Evolutionary conservation across 1,140 invertebrate species (phyloP).

Genomic region (Papilio dardanus): DNA sequence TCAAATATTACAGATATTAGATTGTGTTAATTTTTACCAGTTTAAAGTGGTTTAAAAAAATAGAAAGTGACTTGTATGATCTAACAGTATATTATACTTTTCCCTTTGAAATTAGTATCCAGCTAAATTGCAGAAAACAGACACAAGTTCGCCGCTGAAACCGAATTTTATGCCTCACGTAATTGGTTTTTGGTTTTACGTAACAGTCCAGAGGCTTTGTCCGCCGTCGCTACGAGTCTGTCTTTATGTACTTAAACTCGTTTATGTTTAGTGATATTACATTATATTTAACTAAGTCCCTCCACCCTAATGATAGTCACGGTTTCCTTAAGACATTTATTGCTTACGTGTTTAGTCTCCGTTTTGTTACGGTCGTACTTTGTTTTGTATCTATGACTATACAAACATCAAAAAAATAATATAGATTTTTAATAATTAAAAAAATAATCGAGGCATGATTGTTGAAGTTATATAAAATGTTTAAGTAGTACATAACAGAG

Average conservation of each 20-base stretch:
- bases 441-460: background rate
- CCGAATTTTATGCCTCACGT: background rate
- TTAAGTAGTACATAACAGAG: slow-evolving; percentile 42
- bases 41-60: no score
- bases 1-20: no score
- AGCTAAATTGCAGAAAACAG: background rate
- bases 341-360: no score
- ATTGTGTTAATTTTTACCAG: no score
- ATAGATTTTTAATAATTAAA: background rate
- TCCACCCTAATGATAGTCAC: no score
- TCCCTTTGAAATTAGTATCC: background rate
- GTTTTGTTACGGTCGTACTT: no score
- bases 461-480: background rate
- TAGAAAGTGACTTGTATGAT: background rate
- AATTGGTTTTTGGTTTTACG: slow-evolving; percentile 24
- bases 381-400: background rate
- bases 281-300: background rate
- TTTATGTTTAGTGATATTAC: background rate
- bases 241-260: background rate
- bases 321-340: no score
- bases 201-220: background rate
- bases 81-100: background rate
- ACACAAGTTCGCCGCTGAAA: background rate
- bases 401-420: background rate
- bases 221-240: background rate